A percentile compares a stretch with the other conserved stretches of the same genome.
These are phyloP conservation scores for Crotalus horridus DNA, from an alignment of 2,113 vertebrate species.

Conservation along the genomic window DNA sequence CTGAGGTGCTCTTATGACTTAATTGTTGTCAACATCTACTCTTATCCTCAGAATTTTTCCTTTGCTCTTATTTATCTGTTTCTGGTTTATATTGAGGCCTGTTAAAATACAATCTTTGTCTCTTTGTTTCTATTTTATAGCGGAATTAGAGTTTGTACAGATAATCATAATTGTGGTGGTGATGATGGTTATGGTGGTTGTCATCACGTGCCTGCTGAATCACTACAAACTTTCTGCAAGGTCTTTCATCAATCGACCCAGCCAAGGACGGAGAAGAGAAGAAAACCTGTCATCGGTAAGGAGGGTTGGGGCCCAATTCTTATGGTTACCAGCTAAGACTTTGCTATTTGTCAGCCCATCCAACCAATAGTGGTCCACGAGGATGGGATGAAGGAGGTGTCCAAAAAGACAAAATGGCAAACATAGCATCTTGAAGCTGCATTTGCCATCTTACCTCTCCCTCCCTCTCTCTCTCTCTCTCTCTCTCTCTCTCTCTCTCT, in stretches of 20 bases:
- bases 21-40: not conserved
- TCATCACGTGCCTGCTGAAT: constrained; percentile 94
- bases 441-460: not conserved
- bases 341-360: constrained; percentile 27
- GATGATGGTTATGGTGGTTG: constrained; percentile 98
- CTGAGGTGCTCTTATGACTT: not conserved
- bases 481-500: too few species aligned
- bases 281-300: constrained; percentile 87
- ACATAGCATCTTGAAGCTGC: not conserved
- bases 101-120: constrained; percentile 36
- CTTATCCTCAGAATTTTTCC: not conserved
- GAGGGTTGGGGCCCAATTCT: not conserved
- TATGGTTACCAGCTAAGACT: not conserved
- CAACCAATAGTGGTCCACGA: not conserved
- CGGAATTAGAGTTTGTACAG: constrained; percentile 97
- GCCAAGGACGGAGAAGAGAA: constrained; percentile 78
- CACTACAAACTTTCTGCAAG: constrained; percentile 92
- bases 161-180: constrained; percentile 95
- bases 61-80: not conserved
- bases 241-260: constrained; percentile 86
- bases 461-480: not conserved
- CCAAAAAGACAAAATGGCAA: not conserved
- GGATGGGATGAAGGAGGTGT: not conserved
- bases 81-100: not conserved
- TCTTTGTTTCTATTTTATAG: constrained; percentile 64